These are phyloP conservation scores for Monopterus albus DNA, from an alignment of 2,113 vertebrate species.

Conservation along the genomic window DNA sequence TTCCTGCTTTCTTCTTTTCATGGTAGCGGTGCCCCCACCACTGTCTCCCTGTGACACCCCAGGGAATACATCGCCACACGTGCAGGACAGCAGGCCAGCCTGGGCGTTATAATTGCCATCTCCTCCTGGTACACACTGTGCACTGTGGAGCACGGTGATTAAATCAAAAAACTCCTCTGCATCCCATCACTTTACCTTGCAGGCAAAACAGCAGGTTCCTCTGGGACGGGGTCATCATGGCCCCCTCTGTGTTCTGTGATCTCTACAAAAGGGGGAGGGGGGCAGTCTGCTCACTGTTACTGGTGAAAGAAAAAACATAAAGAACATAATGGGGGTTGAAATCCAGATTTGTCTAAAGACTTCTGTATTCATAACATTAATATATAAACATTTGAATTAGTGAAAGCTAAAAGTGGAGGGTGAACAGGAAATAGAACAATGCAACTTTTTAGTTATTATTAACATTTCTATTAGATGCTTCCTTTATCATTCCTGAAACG, in stretches of 20 bases:
- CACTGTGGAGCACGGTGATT: conserved; percentile 76
- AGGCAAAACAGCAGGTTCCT: conserved; percentile 82
- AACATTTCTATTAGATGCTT: conserved; percentile 29
- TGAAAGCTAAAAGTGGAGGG: conserved; percentile 12
- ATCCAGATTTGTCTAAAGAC: conserved; percentile 32
- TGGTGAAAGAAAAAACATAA: conserved; percentile 5
- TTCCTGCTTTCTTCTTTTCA: conserved; percentile 73
- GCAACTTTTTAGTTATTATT: conserved; percentile 34
- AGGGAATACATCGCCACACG: conserved; percentile 71
- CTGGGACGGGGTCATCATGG: conserved; percentile 75
- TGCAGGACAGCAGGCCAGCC: conserved; percentile 76
- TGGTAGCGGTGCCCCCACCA: conserved; percentile 63
- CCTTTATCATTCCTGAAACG: conserved; percentile 32
- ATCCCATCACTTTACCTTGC: conserved; percentile 78
- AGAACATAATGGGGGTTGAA: conserved; percentile 45
- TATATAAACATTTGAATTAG: conserved; percentile 54
- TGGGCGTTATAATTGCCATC: conserved; percentile 82
- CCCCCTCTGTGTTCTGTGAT: conserved; percentile 78
- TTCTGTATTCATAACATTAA: conserved; percentile 12
- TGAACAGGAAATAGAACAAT: conserved; percentile 26
- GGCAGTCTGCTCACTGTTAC: conserved; percentile 50
- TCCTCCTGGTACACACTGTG: conserved; percentile 71
- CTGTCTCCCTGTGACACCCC: conserved; percentile 64
- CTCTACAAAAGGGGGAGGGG: conserved; percentile 50
- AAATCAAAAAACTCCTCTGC: conserved; percentile 75